A percentile compares a stretch with the other conserved stretches of the same genome.
Conservation (phyloP, 2,888 invertebrate genomes). For the Lamellibrachia satsuma region DNA sequence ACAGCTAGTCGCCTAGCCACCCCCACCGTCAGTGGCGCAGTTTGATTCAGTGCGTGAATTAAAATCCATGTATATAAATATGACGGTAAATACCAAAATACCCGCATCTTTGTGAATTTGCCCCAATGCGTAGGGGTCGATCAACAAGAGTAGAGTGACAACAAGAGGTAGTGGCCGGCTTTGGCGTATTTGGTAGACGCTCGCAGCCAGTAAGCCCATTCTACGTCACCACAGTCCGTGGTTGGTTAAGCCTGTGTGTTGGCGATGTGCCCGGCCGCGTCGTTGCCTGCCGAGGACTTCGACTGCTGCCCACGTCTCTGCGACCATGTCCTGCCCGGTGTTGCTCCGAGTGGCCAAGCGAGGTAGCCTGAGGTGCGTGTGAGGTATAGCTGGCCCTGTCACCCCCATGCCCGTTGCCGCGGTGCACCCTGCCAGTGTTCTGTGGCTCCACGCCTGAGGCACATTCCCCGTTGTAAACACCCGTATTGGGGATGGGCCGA, state of each 20-base stretch:
- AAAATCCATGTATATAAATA: conserved; percentile 6
- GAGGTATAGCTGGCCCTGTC: not conserved
- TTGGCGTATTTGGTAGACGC: not conserved
- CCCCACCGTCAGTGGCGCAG: not conserved
- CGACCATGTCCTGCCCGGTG: not conserved
- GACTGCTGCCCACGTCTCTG: not conserved
- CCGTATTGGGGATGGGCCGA: not conserved
- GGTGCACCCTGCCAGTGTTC: not conserved
- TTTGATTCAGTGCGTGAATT: not conserved
- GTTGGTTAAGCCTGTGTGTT: not conserved
- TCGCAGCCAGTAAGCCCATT: not conserved
- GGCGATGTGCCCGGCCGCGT: not conserved
- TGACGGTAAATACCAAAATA: conserved; percentile 6
- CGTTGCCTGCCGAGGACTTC: not conserved
- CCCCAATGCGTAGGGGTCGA: not conserved
- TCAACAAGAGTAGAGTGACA: not conserved
- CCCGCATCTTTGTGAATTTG: conserved; percentile 9
- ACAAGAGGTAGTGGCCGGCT: not conserved
- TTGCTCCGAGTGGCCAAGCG: not conserved
- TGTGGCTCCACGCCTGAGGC: not conserved
- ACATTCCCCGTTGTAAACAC: conserved; percentile 5
- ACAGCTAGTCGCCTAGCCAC: not conserved
- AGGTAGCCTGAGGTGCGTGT: not conserved
- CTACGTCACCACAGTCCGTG: not conserved
- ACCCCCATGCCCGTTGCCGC: not conserved